phyloP scores from a whole-genome alignment of 2,797 vertebrate genomes.

The Chelon labrosus region DNA sequence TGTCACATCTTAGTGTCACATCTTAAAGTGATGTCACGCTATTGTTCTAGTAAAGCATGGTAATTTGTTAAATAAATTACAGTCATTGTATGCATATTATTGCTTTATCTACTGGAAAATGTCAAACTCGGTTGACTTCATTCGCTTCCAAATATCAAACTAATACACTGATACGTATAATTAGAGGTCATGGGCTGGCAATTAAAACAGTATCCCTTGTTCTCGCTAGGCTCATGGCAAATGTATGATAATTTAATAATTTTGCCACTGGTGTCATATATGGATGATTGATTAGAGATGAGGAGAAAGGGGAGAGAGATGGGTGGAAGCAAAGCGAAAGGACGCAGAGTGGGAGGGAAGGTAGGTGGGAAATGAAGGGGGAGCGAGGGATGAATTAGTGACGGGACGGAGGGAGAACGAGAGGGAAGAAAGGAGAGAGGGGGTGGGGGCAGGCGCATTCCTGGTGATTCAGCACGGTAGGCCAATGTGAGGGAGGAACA shows the following conservation, averaged over 20 bases:
- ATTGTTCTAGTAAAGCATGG: slow-evolving; percentile 35
- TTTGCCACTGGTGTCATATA: slow-evolving; percentile 77
- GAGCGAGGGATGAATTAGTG: slow-evolving; percentile 71
- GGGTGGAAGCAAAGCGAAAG: slow-evolving; percentile 59
- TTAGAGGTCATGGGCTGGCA: slow-evolving; percentile 78
- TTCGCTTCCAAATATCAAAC: slow-evolving; percentile 77
- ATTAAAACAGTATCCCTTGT: slow-evolving; percentile 81
- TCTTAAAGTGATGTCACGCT: slow-evolving; percentile 27
- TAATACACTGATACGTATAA: slow-evolving; percentile 78
- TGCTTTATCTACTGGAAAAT: slow-evolving; percentile 73
- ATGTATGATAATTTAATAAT: slow-evolving; percentile 79
- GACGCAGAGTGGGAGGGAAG: slow-evolving; percentile 61
- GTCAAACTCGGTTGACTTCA: slow-evolving; percentile 76
- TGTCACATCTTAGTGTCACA: neutral
- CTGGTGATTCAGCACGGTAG: slow-evolving; percentile 84
- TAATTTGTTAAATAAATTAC: slow-evolving; percentile 68
- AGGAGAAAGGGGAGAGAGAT: slow-evolving; percentile 57
- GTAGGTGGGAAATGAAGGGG: slow-evolving; percentile 58
- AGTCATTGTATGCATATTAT: slow-evolving; percentile 63
- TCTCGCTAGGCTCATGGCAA: slow-evolving; percentile 75
- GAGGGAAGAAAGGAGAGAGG: slow-evolving; percentile 43
- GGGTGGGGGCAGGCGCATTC: slow-evolving; percentile 70
- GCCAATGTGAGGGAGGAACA: slow-evolving; percentile 74
- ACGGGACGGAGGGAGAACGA: slow-evolving; percentile 57
- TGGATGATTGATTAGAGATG: slow-evolving; percentile 80